Conservation (phyloP, 2,888 invertebrate species). For the Portevinia maculata region DNA sequence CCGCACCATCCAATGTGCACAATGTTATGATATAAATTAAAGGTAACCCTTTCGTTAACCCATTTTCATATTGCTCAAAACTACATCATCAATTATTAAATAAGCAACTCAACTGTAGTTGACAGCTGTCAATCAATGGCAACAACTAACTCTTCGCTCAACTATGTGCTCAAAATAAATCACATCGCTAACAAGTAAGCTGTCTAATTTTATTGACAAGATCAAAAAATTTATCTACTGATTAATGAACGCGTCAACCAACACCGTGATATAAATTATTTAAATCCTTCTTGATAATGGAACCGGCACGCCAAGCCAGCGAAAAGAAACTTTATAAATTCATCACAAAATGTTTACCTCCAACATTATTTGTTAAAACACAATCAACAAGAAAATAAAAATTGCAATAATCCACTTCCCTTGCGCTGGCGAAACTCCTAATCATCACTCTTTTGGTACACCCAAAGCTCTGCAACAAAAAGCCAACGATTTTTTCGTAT, state of each 20-base stretch:
- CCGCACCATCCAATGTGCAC: too few relatives aligned
- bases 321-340: constrained; percentile 25
- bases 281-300: constrained; percentile 17
- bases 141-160: constrained; percentile 19
- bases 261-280: constrained; percentile 56
- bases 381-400: constrained; percentile 64
- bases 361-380: constrained; percentile 35
- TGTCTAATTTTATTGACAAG: constrained; percentile 59
- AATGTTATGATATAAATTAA: too few relatives aligned
- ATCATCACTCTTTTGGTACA: constrained; percentile 55
- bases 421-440: constrained; percentile 50
- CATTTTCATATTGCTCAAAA: neutral
- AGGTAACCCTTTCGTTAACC: too few relatives aligned
- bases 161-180: constrained; percentile 25
- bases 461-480: constrained; percentile 26
- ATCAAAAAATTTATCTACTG: constrained; percentile 65
- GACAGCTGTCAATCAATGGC: constrained; percentile 42
- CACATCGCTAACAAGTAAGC: constrained; percentile 53
- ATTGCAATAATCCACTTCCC: constrained; percentile 44
- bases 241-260: constrained; percentile 55
- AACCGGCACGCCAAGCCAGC: neutral
- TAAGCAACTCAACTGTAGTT: constrained; percentile 46
- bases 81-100: constrained; percentile 27
- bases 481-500: constrained; percentile 52
- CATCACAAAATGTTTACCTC: constrained; percentile 52